phyloP scores from a whole-genome alignment of 2,113 vertebrate species.

The Apistogramma diplotaenia region DNA sequence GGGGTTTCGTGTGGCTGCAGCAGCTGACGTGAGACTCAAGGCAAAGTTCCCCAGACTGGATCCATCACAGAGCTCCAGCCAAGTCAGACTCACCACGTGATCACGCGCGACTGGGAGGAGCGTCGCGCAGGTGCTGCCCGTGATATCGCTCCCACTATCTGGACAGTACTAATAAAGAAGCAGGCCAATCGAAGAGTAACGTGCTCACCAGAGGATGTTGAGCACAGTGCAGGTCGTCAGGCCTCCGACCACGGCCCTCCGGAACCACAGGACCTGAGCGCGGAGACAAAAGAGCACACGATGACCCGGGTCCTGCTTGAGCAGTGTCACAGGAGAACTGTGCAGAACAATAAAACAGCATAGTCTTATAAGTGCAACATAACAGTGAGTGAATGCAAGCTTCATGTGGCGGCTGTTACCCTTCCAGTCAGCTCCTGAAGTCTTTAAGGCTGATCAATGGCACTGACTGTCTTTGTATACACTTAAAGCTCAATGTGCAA shows the following conservation, averaged over 20 bases:
- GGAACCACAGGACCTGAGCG: constrained; percentile 75
- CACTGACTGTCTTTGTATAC: neutral
- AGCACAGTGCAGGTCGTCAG: constrained; percentile 70
- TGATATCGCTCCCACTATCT: neutral
- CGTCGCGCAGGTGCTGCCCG: too few species aligned
- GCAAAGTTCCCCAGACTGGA: neutral
- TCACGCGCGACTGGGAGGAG: fast-evolving
- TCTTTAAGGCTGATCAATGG: neutral
- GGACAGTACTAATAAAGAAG: neutral
- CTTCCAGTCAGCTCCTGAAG: neutral
- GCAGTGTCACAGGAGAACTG: neutral
- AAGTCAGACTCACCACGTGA: neutral
- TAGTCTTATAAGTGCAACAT: neutral
- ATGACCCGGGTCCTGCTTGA: neutral
- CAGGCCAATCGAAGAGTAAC: neutral
- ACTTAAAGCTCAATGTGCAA: neutral
- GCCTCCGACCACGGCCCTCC: constrained; percentile 68
- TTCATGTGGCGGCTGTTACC: neutral
- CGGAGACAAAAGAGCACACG: neutral
- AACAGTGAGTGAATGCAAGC: neutral
- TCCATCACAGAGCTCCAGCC: neutral
- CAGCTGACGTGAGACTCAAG: neutral
- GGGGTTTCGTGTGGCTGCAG: neutral
- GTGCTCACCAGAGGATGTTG: constrained; percentile 75
- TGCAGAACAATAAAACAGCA: neutral